phyloP scores from a whole-genome alignment of 2,888 invertebrate genomes.

The Cremastinae sp. region DNA sequence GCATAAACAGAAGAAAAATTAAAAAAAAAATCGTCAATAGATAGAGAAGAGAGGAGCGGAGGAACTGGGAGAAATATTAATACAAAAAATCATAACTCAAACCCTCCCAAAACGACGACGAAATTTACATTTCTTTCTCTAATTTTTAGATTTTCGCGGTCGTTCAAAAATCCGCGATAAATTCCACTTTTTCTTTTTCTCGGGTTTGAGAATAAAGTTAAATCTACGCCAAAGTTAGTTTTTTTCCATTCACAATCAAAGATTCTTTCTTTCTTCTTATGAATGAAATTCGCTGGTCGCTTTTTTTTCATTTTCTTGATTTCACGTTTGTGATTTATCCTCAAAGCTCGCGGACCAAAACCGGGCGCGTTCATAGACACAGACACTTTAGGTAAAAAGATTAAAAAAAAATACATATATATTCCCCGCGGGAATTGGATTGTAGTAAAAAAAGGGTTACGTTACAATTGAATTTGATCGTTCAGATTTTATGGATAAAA shows the following conservation, averaged over 20 bases:
- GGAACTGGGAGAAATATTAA: conserved; percentile 29
- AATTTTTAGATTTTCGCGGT: background rate
- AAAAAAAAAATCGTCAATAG: conserved; percentile 28
- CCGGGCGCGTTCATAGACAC: conserved; percentile 3
- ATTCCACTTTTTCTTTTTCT: background rate
- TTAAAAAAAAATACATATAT: conserved; percentile 20
- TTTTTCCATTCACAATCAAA: background rate
- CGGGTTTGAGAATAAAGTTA: background rate
- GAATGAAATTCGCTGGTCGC: background rate
- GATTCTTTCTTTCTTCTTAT: background rate
- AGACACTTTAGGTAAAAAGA: background rate
- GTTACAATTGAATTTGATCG: conserved; percentile 80
- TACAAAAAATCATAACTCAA: conserved; percentile 5
- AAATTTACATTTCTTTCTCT: background rate
- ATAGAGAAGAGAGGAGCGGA: conserved; percentile 20
- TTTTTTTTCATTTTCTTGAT: conserved; percentile 1
- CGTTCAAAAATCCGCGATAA: background rate
- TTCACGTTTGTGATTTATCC: background rate
- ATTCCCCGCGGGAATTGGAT: conserved; percentile 70
- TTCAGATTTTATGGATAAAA: conserved; percentile 80
- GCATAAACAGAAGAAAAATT: too few relatives aligned
- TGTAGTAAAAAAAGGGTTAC: conserved; percentile 72
- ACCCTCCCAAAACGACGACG: conserved; percentile 20
- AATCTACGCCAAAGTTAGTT: conserved; percentile 10
- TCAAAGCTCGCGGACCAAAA: background rate